Evolutionary conservation across 2,113 vertebrate species (phyloP), one percentile per base, ranked within the genome.

Genomic region (Oenanthe melanoleuca): DNA sequence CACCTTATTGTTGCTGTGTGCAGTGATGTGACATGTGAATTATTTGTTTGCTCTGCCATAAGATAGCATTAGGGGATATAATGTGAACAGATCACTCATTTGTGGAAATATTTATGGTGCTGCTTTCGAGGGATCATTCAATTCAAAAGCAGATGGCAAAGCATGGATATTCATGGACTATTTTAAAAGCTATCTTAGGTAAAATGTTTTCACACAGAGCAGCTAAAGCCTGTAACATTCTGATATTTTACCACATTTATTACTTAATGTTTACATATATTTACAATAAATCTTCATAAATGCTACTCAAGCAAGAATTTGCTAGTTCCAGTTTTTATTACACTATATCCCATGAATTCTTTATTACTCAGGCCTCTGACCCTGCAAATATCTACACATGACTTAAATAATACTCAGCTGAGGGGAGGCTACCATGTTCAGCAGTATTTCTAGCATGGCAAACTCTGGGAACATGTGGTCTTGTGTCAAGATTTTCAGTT

Each of bases 71-170:
- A 97, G 94, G 74, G 84, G 94, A 86, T 89, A 84, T 96, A 96
- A 97, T 77, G 75, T 89, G 96, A 97, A 93, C 96, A 97, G 97
- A 97, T 97, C 93, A 85, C 78, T 98, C 96, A 96, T 95, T 97
- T 96, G 95, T 69, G 40, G 86, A 97, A 97, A 96, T 98, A 98
- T 97, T 97, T 97, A 97, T 89, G 92, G 86, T 77, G 59, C 84
- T 94, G 96, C 91, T 97, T 98, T 97, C 37, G 89, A 95, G 96
- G 95, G 95, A 98, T 85, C 93, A 80, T 96, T 97, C 96, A 92
- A 45, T 96, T 94, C 26, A 0, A 89, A 93, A 94, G 89, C 89
- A 95, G 89, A 93, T 90, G 92, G 96, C 93, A 89, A 94, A 97
- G 73, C 93, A 96, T 87, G 92, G 91, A 88, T 78, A 96, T 92